Conservation (phyloP, 2,113 vertebrate genomes). For the Meles meles region DNA sequence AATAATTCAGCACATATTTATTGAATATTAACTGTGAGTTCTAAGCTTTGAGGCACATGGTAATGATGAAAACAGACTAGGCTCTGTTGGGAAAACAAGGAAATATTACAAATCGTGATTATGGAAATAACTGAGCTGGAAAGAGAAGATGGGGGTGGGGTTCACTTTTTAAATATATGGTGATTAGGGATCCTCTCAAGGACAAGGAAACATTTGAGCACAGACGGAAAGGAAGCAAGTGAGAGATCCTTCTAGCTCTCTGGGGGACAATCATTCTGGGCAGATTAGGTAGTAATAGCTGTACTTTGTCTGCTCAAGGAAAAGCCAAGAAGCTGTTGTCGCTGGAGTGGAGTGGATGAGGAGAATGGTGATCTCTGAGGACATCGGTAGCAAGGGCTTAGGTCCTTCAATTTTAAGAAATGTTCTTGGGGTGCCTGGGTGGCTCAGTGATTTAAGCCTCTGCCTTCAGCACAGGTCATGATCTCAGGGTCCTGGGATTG, state of each 20-base stretch:
- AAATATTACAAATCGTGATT: background rate
- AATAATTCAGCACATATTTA: background rate
- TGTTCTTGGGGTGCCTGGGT: background rate
- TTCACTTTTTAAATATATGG: background rate
- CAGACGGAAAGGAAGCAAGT: background rate
- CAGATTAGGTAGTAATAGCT: background rate
- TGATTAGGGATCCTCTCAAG: background rate
- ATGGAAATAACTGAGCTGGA: background rate
- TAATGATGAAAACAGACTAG: background rate
- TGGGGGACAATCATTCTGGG: background rate
- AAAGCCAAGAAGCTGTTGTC: background rate
- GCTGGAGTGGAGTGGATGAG: background rate
- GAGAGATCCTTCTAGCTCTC: background rate
- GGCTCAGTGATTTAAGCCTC: no score
- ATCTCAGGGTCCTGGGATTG: no score
- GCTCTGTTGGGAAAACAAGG: background rate
- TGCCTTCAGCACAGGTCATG: no score
- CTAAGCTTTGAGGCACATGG: background rate
- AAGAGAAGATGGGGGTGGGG: background rate
- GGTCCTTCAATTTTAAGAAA: background rate
- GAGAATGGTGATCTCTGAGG: background rate
- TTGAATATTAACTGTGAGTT: background rate
- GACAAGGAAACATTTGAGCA: background rate
- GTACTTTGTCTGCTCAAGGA: background rate
- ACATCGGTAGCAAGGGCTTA: background rate